phyloP scores from a whole-genome alignment of 2,888 invertebrate species.

The Ditula angustiorana region DNA sequence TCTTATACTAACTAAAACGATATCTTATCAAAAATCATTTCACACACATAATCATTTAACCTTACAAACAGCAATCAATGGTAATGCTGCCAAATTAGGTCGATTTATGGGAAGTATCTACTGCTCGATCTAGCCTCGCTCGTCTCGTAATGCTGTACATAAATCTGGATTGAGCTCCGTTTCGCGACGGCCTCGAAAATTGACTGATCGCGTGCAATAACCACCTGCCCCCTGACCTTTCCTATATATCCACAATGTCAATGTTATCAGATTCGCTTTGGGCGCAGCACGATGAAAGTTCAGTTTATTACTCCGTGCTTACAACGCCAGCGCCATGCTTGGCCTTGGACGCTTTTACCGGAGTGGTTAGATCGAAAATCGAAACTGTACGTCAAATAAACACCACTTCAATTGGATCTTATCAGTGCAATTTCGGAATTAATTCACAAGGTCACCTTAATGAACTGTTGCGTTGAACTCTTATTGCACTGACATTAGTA shows the following conservation, averaged over 20 bases:
- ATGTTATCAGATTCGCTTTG: constrained; percentile 61
- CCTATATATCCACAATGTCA: constrained; percentile 62
- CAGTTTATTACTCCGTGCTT: constrained; percentile 8
- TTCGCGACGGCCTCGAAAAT: constrained; percentile 59
- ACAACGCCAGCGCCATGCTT: constrained; percentile 14
- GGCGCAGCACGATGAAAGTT: constrained; percentile 40
- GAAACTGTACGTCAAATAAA: constrained; percentile 14
- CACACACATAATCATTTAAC: not conserved
- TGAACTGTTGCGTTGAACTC: not conserved
- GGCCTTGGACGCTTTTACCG: constrained; percentile 24
- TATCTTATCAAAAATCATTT: not conserved
- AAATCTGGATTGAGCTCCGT: constrained; percentile 41
- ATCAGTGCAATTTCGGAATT: constrained; percentile 27
- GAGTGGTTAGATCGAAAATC: constrained; percentile 19
- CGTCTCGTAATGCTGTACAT: constrained; percentile 37
- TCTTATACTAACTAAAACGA: not conserved
- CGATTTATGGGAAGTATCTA: constrained; percentile 42
- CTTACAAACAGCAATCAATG: constrained; percentile 6
- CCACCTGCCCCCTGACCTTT: constrained; percentile 53
- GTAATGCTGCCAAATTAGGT: constrained; percentile 23
- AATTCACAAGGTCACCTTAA: not conserved
- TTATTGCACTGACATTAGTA: not conserved
- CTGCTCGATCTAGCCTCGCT: constrained; percentile 45
- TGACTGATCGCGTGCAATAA: constrained; percentile 68
- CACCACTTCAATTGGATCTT: constrained; percentile 27